Conservation (phyloP, 92 coral and sea anemone genomes). For the Ricordea florida region DNA sequence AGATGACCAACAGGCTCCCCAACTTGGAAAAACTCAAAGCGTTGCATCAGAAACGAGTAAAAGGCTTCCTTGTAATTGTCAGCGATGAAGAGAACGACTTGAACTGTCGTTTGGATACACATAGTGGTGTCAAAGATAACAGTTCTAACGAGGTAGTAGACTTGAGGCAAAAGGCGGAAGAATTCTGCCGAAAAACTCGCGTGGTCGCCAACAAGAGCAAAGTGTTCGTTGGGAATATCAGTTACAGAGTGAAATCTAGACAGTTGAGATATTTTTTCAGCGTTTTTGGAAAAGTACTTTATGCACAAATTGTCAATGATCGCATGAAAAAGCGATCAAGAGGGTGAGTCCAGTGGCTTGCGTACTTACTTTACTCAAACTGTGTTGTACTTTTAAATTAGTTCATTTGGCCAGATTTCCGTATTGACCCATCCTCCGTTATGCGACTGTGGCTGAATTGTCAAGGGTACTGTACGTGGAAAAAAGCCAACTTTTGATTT, state of each 20-base stretch:
- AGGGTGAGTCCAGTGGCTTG: conserved; percentile 85
- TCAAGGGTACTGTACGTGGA: too few relatives aligned
- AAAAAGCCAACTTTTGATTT: too few relatives aligned
- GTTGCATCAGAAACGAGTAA: conserved; percentile 34
- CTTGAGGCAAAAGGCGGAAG: conserved; percentile 53
- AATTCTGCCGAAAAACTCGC: conserved; percentile 49
- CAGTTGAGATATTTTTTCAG: conserved; percentile 79
- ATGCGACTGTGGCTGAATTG: too few relatives aligned
- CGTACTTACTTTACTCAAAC: background rate
- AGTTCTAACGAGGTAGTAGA: background rate
- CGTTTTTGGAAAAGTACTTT: conserved; percentile 80
- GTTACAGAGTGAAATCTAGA: conserved; percentile 71
- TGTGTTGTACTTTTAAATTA: background rate
- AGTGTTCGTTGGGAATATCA: conserved; percentile 93
- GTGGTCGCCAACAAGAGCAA: conserved; percentile 72
- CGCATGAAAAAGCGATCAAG: conserved; percentile 80
- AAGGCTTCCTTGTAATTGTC: conserved; percentile 16
- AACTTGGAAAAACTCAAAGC: conserved; percentile 58
- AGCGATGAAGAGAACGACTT: background rate
- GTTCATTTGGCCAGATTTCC: background rate
- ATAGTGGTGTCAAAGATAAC: background rate
- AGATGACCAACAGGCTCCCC: conserved; percentile 47
- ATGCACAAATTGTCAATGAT: conserved; percentile 83
- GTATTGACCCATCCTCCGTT: too few relatives aligned
- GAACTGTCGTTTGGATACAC: background rate